Evolutionary conservation across 2,888 invertebrate genomes (phyloP), one percentile per base, ranked within the genome.

Genomic region (Lepas anatifera): DNA sequence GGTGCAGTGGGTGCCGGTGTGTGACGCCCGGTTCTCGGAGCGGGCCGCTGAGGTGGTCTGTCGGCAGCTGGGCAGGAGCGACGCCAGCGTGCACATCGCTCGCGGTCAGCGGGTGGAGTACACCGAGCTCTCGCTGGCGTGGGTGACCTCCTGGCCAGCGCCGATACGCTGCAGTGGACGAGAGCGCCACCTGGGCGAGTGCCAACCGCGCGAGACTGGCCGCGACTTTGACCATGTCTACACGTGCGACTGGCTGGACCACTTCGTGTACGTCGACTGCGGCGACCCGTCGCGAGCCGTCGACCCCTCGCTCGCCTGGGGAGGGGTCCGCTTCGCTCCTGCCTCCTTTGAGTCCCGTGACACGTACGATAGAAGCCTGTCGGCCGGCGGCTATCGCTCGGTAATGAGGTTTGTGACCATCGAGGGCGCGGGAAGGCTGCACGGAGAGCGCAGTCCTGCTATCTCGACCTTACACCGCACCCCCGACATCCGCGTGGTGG

Each of bases 11-110:
- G 91, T 96, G 46, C 94, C 98, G 0, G 88, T 97, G 81, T 99
- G 99, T 80, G 99, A 99, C 80, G 86, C 86, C 64, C 85, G 95
- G 71, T 99, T 99, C 79, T 96, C 96, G 0, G 95, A 97, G 79
- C 85, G 96, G 76, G 97, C 97, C 78, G 97, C 95, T 7, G 90
- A 95, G 83, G 97, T 98, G 0, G 94, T 96, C 0, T 99, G 99
- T 77, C 85, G 93, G 29, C 93, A 97, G 79, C 81, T 99, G 64
- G 58, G 35, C 6, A 32, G 25, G 18, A 22, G 35, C 32, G 58
- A 58, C 58, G 58, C 35, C 35, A 32, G 35, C 58, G 89, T 92
- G 0, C 92, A 90, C 78, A 91, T 96, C 74, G 88, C 90, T 39
- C 87, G 90, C 75, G 95, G 91, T 74, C 85, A 88, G 8, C 83